Base-by-base conservation (phyloP, 2,797 vertebrate genomes). In the Sebastes oblongus region DNA sequence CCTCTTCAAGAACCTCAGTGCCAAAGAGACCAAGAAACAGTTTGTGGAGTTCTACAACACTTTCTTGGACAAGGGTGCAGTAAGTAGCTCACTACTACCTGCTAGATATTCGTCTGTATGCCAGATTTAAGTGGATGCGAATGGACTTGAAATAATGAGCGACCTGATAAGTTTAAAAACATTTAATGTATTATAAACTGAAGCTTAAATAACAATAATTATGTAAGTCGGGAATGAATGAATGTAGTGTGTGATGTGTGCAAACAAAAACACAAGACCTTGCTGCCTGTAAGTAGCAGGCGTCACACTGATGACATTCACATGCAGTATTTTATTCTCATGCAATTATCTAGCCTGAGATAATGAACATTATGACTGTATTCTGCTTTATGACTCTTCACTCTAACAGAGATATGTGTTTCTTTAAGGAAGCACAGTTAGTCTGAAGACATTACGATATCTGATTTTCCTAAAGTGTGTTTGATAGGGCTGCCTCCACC, bases 61-160 rank as follows among this genome's bases (percentile, higher is more conserved):
- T 68, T 98, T 98, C 90, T 81, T 98, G 93, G 97, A 98, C 80
- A 98, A 97, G 94, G 96, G 96, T 0, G 96, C 97, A 55, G 97
- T 98, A 92, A 93, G 95, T 96, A 86, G n/a, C 72, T 9, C 8
- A n/a, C 24, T 12, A 14, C 24, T 60, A 52, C 34, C 30, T 67
- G 4, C 54, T 2, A 29, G 22, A 68, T 42, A 50, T 27, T 55
- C 58, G 34, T n/a, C 12, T 58, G 29, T 11, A 20, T 42, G 14
- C 25, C 30, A 3, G 14, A n/a, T 77, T 56, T 5, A 64, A 58
- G 42, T 22, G 22, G 32, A 66, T 30, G 34, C 2, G 2, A 58
- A 39, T 1, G 6, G 29, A 54, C 12, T 60, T 52, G 25, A 66
- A 56, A n/a, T 74, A 55, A 55, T 1, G 4, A 58, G 13, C 16